Conservation (phyloP, 2,113 vertebrate genomes). For the Otocyon megalotis region DNA sequence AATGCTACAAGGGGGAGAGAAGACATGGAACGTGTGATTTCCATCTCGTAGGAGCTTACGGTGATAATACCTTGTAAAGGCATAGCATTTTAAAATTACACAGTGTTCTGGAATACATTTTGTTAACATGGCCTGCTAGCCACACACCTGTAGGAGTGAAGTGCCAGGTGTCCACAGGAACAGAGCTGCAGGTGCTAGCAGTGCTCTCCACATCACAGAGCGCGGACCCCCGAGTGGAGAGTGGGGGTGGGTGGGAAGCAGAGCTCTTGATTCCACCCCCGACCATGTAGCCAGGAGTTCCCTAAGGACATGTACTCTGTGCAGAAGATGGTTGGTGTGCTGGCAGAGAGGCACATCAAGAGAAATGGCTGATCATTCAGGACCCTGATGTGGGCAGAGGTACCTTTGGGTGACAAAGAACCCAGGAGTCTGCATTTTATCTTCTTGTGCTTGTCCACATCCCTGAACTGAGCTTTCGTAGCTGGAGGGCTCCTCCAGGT, state of each 20-base stretch:
- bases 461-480: not conserved
- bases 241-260: not conserved
- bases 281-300: not conserved
- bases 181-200: not conserved
- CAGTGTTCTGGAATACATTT: not conserved
- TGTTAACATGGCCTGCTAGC: not conserved
- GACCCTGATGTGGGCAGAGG: not conserved
- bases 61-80: not conserved
- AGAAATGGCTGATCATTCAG: not conserved
- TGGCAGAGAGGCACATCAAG: not conserved
- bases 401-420: not conserved
- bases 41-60: not conserved
- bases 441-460: not conserved
- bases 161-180: no score
- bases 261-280: not conserved
- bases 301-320: not conserved
- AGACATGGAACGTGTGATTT: not conserved
- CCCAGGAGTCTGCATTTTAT: not conserved
- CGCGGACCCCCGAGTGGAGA: not conserved
- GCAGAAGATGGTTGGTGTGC: not conserved
- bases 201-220: not conserved
- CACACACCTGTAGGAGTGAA: accelerated
- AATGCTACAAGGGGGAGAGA: not conserved
- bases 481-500: not conserved
- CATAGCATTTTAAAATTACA: not conserved